Conservation (phyloP, 2,113 vertebrate genomes). For the Macrotis lagotis region DNA sequence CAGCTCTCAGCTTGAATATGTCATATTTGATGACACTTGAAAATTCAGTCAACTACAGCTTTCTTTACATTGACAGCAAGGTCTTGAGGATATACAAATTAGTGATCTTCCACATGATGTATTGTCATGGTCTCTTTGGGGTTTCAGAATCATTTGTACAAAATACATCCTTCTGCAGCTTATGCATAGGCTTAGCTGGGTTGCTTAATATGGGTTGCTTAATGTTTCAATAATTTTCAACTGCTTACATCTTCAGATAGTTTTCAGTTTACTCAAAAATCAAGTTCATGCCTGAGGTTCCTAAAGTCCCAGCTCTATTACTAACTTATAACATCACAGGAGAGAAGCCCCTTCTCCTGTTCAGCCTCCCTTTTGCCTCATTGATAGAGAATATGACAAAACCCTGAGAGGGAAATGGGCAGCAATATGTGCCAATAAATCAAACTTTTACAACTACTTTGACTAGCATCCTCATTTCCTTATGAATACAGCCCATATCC, state of each 20-base stretch:
- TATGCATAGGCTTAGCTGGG: neutral
- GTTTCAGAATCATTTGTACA: neutral
- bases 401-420: neutral
- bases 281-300: neutral
- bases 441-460: neutral
- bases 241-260: neutral
- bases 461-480: neutral
- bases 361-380: neutral
- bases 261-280: neutral
- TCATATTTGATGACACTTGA: slow-evolving; percentile 36
- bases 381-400: neutral
- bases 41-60: slow-evolving; percentile 28
- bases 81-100: neutral
- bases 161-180: neutral
- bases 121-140: neutral
- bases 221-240: neutral
- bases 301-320: neutral
- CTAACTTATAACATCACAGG: neutral
- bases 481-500: neutral
- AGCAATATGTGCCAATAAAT: neutral
- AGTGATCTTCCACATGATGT: neutral
- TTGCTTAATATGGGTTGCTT: neutral
- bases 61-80: neutral
- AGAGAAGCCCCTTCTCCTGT: neutral
- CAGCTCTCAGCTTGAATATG: slow-evolving; percentile 34